phyloP scores from a whole-genome alignment of 2,888 invertebrate genomes.

The Petrolisthes cinctipes region DNA sequence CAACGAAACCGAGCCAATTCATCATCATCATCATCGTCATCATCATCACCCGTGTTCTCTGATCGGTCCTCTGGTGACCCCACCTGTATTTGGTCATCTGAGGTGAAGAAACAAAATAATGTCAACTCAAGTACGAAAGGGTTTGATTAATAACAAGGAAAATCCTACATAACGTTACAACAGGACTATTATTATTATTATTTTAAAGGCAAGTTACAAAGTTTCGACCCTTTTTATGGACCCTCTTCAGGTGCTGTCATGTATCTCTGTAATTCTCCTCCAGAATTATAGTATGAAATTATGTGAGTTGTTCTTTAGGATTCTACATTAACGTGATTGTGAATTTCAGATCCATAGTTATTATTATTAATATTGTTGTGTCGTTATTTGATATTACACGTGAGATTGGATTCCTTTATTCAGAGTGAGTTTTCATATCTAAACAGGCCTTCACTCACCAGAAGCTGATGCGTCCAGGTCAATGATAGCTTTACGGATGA shows the following conservation, averaged over 20 bases:
- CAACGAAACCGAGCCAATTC: constrained; percentile 72
- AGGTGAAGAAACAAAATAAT: not conserved
- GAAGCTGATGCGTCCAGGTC: constrained; percentile 75
- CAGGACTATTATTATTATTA: too few relatives aligned
- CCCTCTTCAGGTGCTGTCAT: too few relatives aligned
- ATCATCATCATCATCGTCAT: constrained; percentile 75
- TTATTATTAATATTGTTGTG: not conserved
- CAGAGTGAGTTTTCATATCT: too few relatives aligned
- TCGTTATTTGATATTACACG: not conserved
- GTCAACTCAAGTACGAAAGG: not conserved
- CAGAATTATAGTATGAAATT: too few relatives aligned
- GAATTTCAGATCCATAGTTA: not conserved
- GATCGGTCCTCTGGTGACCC: constrained; percentile 69
- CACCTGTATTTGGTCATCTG: constrained; percentile 52
- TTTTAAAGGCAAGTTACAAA: too few relatives aligned
- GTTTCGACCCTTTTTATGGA: too few relatives aligned
- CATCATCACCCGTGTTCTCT: constrained; percentile 77
- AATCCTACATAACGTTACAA: too few relatives aligned
- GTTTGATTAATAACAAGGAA: constrained; percentile 2
- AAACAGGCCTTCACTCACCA: constrained; percentile 10
- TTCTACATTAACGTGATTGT: not conserved
- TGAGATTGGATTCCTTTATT: not conserved
- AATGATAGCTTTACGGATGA: constrained; percentile 80
- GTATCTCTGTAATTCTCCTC: too few relatives aligned
- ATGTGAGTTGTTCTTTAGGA: too few relatives aligned